Evolutionary conservation across 92 coral and sea anemone genomes (phyloP).

Genomic region (Bergia sp.): DNA sequence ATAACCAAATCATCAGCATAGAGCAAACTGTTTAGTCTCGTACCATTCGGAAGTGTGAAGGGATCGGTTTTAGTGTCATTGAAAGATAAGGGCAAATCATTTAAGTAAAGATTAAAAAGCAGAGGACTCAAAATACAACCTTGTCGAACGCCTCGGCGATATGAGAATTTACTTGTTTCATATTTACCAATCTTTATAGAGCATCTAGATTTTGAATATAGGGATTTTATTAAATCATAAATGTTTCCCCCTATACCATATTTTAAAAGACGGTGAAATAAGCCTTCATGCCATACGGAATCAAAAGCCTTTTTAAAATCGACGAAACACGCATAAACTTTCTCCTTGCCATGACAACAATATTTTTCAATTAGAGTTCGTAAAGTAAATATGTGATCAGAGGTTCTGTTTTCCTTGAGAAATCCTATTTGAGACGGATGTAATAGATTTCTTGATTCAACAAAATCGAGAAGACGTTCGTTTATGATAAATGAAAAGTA

Average conservation of each 20-base stretch:
- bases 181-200: constrained; percentile 20
- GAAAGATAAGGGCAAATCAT: constrained; percentile 22
- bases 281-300: constrained; percentile 41
- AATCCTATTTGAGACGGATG: constrained; percentile 49
- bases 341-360: background rate
- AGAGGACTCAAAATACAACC: no score
- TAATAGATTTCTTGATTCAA: constrained; percentile 10
- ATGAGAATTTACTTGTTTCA: constrained; percentile 22
- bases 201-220: constrained; percentile 45
- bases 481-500: constrained; percentile 48
- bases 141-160: constrained; percentile 28
- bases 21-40: no score
- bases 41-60: constrained; percentile 37
- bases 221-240: constrained; percentile 34
- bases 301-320: constrained; percentile 41
- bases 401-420: no score
- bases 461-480: constrained; percentile 27
- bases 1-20: no score
- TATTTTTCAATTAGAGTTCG: constrained; percentile 36
- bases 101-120: constrained; percentile 36
- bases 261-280: constrained; percentile 1
- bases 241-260: constrained; percentile 40
- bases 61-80: constrained; percentile 23
- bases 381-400: constrained; percentile 42
- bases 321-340: no score